Conservation (phyloP, 2,113 vertebrate species). For the Dasyprocta punctata region DNA sequence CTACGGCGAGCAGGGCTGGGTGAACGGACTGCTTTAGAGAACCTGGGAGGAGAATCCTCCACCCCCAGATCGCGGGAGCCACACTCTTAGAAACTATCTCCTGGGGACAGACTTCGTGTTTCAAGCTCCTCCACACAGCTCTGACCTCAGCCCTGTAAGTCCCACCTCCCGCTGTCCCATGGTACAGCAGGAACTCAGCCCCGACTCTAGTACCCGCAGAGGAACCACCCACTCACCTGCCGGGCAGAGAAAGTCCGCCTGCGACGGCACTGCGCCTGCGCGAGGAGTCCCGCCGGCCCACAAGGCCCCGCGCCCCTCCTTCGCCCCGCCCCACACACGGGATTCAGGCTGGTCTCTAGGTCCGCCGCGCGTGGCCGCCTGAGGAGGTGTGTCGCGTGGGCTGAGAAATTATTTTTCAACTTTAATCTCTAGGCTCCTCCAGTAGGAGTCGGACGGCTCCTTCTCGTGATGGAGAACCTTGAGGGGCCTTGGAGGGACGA, state of each 20-base stretch:
- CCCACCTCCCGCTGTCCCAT: too few species aligned
- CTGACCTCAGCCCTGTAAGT: background rate
- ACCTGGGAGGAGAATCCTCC: background rate
- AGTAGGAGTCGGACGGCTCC: background rate
- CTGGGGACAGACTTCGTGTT: background rate
- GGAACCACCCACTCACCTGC: background rate
- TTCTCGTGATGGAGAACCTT: background rate
- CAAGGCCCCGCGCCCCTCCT: background rate
- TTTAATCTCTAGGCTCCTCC: background rate
- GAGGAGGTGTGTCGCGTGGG: background rate
- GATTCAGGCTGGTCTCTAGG: background rate
- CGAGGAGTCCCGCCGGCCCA: background rate
- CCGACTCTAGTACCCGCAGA: too few species aligned
- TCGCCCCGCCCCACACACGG: background rate
- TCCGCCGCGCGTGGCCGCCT: background rate
- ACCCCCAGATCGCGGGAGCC: background rate
- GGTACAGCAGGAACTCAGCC: background rate
- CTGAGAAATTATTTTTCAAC: background rate
- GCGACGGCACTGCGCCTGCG: background rate
- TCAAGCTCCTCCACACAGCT: background rate
- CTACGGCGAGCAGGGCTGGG: background rate
- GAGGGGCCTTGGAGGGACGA: background rate
- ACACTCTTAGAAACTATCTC: background rate
- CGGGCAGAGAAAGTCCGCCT: too few species aligned
- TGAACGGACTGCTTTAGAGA: background rate